Conservation (phyloP, 2,797 vertebrate species). For the Neopelma chrysocephalum region DNA sequence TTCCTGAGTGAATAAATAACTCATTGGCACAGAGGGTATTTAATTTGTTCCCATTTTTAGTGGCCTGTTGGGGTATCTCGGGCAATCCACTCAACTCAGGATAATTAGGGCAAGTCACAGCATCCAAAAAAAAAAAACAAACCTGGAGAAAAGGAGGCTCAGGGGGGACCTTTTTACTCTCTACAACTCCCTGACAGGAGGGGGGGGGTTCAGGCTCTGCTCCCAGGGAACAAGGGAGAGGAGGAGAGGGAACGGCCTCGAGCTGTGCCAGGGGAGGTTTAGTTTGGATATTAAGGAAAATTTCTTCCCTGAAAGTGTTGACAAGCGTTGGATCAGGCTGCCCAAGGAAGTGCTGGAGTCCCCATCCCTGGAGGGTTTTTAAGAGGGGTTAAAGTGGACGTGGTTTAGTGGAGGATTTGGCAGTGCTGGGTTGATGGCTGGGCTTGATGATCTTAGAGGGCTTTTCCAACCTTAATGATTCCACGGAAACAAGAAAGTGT, state of each 20-base stretch:
- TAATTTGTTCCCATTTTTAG: background rate
- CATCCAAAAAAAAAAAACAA: background rate
- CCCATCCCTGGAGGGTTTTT: background rate
- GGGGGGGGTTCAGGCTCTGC: fast-evolving
- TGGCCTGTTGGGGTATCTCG: background rate
- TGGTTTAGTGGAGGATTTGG: background rate
- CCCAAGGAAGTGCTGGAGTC: background rate
- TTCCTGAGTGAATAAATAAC: background rate
- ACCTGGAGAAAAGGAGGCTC: background rate
- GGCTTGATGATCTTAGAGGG: background rate
- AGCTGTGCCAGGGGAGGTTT: background rate
- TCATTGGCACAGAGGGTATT: background rate
- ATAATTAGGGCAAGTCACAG: background rate
- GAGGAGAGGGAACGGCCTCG: fast-evolving
- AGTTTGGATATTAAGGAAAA: background rate
- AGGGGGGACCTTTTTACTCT: background rate
- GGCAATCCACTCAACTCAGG: background rate
- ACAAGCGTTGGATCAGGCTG: background rate
- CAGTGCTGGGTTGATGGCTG: background rate
- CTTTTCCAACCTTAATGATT: background rate
- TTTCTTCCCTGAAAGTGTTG: background rate
- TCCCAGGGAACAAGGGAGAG: background rate
- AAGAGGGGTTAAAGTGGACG: background rate
- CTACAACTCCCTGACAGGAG: background rate
- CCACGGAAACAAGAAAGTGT: background rate